Conservation (phyloP, 2,888 invertebrate species). For the Melikaiella ostensackeni region DNA sequence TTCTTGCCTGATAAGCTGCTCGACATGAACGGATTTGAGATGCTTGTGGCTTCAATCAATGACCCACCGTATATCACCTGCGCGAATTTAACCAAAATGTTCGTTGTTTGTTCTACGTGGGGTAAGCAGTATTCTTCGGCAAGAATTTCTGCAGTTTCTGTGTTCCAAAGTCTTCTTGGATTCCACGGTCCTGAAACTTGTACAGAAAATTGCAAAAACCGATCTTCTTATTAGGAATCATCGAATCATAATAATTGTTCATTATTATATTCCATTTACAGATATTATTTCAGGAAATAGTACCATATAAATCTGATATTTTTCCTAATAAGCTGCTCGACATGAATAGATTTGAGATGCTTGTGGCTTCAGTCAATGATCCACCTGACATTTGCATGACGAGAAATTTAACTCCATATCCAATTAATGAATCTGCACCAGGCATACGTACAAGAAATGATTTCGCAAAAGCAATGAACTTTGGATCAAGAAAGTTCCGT, state of each 20-base stretch:
- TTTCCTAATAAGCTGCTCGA: background rate
- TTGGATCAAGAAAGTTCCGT: background rate
- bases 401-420: background rate
- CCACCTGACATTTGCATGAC: background rate
- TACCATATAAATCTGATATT: too few relatives aligned
- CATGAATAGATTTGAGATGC: slow-evolving; percentile 3
- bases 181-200: background rate
- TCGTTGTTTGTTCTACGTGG: too few relatives aligned
- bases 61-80: background rate
- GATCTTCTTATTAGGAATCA: background rate
- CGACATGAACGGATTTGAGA: background rate
- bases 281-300: too few relatives aligned
- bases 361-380: background rate
- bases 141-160: background rate
- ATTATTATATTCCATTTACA: background rate
- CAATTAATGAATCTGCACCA: background rate
- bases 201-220: too few relatives aligned
- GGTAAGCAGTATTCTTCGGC: background rate
- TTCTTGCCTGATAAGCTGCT: background rate
- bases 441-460: background rate
- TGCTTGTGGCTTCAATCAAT: background rate
- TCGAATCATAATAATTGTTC: background rate
- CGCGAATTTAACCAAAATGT: background rate
- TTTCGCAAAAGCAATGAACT: background rate
- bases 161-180: background rate